phyloP scores from a whole-genome alignment of 1,140 invertebrate genomes.

The Drosophila asahinai region DNA sequence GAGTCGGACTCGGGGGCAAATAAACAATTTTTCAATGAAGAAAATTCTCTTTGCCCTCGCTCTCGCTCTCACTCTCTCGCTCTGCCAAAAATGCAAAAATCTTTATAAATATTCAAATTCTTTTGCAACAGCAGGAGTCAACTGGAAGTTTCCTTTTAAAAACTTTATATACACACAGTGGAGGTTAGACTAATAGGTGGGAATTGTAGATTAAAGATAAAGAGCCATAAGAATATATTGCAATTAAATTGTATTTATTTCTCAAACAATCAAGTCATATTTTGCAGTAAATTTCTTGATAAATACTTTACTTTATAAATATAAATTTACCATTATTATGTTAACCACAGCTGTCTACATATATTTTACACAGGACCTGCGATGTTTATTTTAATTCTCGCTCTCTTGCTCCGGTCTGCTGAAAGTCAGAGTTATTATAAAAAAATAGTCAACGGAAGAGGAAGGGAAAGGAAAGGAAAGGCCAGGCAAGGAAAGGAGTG shows the following conservation, averaged over 20 bases:
- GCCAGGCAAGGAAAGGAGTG: slow-evolving; percentile 23
- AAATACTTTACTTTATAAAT: neutral
- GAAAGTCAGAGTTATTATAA: slow-evolving; percentile 49
- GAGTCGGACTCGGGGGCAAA: slow-evolving; percentile 62
- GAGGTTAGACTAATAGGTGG: neutral
- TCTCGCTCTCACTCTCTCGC: neutral
- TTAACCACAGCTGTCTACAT: slow-evolving; percentile 1
- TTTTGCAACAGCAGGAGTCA: slow-evolving; percentile 21
- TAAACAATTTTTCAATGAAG: slow-evolving; percentile 81
- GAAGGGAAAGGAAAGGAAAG: neutral
- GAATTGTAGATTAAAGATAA: neutral
- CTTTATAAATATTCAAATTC: slow-evolving; percentile 83
- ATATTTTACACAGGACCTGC: slow-evolving; percentile 52
- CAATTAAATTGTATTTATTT: neutral
- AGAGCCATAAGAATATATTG: too few relatives aligned
- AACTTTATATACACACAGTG: slow-evolving; percentile 43
- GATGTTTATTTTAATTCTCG: slow-evolving; percentile 80
- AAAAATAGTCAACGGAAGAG: slow-evolving; percentile 57
- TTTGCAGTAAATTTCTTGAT: neutral
- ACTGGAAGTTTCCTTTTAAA: slow-evolving; percentile 50
- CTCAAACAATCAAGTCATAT: too few relatives aligned
- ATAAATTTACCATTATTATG: neutral
- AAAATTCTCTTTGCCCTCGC: slow-evolving; percentile 38
- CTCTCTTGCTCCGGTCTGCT: slow-evolving; percentile 24
- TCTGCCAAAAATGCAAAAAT: slow-evolving; percentile 75